A percentile compares a stretch with the other conserved stretches of the same genome.
phyloP scores from a whole-genome alignment of 2,113 vertebrate species.

The Mesocricetus auratus region DNA sequence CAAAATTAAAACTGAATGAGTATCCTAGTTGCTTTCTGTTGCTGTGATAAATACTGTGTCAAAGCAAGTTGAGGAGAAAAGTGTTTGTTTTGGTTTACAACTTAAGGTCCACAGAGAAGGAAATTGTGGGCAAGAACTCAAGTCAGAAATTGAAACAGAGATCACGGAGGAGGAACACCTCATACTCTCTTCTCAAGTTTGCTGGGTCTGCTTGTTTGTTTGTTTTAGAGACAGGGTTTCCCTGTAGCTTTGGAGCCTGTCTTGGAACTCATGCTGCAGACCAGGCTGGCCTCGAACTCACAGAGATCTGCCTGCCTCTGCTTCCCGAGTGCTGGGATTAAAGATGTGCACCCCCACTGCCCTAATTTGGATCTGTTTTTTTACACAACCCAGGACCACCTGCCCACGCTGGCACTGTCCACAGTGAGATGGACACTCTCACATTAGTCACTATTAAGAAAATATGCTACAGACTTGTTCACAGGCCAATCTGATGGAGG shows the following conservation, averaged over 20 bases:
- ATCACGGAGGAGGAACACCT: not conserved
- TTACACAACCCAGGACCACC: not conserved
- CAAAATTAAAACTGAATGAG: not conserved
- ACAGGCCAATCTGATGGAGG: not conserved
- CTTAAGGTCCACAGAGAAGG: not conserved
- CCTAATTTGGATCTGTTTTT: not conserved
- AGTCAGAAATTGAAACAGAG: not conserved
- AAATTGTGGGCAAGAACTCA: not conserved
- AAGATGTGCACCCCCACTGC: no score
- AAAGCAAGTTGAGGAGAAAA: not conserved
- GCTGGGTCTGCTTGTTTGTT: not conserved
- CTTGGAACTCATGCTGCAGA: no score
- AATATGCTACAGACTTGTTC: not conserved
- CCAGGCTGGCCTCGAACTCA: no score
- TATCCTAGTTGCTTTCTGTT: not conserved
- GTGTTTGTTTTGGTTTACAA: not conserved
- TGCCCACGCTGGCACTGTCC: not conserved
- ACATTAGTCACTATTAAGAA: not conserved
- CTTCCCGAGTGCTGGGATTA: no score
- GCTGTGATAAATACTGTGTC: not conserved
- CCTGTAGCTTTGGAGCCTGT: no score
- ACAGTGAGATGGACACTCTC: not conserved
- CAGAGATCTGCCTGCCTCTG: no score
- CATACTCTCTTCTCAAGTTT: not conserved
- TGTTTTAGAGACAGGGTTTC: no score